phyloP scores from a whole-genome alignment of 2,797 vertebrate species.

The Mastacembelus armatus region DNA sequence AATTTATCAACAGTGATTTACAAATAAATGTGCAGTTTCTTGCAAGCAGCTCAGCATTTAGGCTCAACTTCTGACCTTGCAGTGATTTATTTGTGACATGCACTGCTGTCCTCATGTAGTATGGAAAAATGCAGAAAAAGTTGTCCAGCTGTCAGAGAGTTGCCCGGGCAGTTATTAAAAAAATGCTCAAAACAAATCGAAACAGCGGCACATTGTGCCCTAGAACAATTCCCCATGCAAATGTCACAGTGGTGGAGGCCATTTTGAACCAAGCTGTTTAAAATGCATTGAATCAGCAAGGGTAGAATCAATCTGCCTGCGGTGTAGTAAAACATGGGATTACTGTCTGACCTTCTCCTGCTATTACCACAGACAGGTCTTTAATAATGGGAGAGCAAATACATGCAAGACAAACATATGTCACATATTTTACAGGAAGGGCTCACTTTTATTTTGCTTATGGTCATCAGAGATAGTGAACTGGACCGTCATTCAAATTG shows the following conservation, averaged over 20 bases:
- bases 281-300: conserved; percentile 82
- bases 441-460: conserved; percentile 46
- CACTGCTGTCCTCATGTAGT: conserved; percentile 4
- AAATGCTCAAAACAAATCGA: conserved; percentile 58
- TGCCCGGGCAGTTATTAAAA: conserved; percentile 54
- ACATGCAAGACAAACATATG: conserved; percentile 63
- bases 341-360: conserved; percentile 80
- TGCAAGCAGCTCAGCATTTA: not conserved
- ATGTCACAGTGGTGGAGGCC: conserved; percentile 73
- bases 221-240: conserved; percentile 77
- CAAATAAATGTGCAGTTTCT: conserved; percentile 30
- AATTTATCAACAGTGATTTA: conserved; percentile 30
- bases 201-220: conserved; percentile 63
- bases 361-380: conserved; percentile 62
- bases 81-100: conserved; percentile 5
- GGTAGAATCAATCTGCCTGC: conserved; percentile 78
- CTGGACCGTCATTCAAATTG: conserved; percentile 43
- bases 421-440: conserved; percentile 40
- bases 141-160: conserved; percentile 35
- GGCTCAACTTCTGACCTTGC: conserved; percentile 26
- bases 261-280: conserved; percentile 80
- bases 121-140: conserved; percentile 24
- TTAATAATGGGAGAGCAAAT: conserved; percentile 63
- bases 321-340: conserved; percentile 79
- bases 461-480: conserved; percentile 12